Evolutionary conservation across 2,113 vertebrate species (phyloP).

Genomic region (Macrotis lagotis): DNA sequence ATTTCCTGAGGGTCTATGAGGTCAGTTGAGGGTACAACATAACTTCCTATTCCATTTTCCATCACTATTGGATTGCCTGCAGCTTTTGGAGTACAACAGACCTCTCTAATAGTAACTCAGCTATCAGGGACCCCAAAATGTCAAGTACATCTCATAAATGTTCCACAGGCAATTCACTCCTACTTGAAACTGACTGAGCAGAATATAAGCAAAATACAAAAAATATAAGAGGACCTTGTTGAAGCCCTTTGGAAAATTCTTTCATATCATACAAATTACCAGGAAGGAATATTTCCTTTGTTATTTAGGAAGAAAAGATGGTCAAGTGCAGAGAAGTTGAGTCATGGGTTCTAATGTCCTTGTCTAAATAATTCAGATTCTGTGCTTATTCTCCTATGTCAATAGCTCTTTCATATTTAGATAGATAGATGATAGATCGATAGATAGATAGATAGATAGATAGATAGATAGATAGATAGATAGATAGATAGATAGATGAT

Average conservation of each 20-base stretch:
- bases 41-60: constrained; percentile 61
- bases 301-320: constrained; percentile 31
- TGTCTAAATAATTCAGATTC: constrained; percentile 9
- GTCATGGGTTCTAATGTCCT: constrained; percentile 20
- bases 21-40: constrained; percentile 35
- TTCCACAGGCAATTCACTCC: constrained; percentile 59
- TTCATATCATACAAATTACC: constrained; percentile 9
- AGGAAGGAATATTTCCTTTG: not conserved
- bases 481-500: too few species aligned
- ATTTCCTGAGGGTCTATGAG: constrained; percentile 21
- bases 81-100: constrained; percentile 64
- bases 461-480: too few species aligned
- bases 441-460: too few species aligned
- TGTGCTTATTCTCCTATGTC: not conserved
- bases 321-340: constrained; percentile 40
- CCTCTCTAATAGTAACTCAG: constrained; percentile 60
- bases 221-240: constrained; percentile 27
- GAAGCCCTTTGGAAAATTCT: constrained; percentile 56
- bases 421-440: too few species aligned
- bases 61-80: constrained; percentile 47
- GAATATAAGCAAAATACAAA: constrained; percentile 55
- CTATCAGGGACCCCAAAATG: constrained; percentile 68
- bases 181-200: constrained; percentile 55
- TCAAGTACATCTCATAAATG: constrained; percentile 69
- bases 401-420: not conserved